Evolutionary conservation across 2,113 vertebrate genomes (phyloP), one percentile per base, ranked within the genome.

Genomic region (Physeter macrocephalus): DNA sequence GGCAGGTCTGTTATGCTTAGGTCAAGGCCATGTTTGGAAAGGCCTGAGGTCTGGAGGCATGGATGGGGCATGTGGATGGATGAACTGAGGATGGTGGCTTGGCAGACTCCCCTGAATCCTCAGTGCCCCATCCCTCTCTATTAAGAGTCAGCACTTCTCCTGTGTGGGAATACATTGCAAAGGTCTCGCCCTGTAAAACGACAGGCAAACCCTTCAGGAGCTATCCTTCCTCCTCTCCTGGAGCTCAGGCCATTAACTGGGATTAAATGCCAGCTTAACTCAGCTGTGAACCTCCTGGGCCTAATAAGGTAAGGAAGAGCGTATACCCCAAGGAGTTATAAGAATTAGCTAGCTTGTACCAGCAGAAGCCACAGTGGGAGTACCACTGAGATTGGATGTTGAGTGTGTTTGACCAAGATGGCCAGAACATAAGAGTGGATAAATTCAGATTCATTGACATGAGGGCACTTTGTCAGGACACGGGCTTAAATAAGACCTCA

Each of bases 361-460:
- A 39, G 31, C 25, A 85, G 46, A 15, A 66, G 7, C 21, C 1
- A 72, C 1, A 8, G 2, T 0, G 9, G 27, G 18, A 23, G 5
- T 21, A 12, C 17, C 61, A 61, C 17, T 66, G 54, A 62, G 72
- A 77, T 0, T 77, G n/a, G 20, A 13, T n/a, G 21, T 3, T 15
- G 5, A 18, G 21, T 36, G 11, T 67, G 43, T 64, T 59, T 59
- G 82, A 90, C 66, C 5, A 46, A 81, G 43, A 8, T 0, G n/a
- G 10, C 27, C 49, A 81, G 27, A 54, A 80, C 21, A 2, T 57
- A 13, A 88, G 81, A 78, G 54, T 27, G 62, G 12, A 8, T 18
- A 39, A 12, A 4, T 34, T 54, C 62, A n/a, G 36, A 43, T 74
- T 66, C 43, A 41, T 2, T 66, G 62, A 57, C 12, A 23, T 84